Conservation (phyloP, 2,888 invertebrate genomes). For the Heterodera filipjevi region DNA sequence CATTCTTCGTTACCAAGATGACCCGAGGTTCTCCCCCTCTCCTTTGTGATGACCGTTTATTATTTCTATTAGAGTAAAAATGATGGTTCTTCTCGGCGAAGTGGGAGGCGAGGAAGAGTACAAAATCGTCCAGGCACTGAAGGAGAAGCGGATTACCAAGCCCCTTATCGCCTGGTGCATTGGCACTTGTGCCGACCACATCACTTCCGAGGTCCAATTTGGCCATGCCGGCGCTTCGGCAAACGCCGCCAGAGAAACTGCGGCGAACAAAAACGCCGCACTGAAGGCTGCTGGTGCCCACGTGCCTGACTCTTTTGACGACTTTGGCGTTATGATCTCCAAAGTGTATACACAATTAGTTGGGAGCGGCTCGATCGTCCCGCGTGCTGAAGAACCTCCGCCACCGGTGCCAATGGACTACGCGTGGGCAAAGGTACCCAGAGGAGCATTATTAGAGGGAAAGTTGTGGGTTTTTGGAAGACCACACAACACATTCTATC, state of each 20-base stretch:
- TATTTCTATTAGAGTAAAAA: constrained; percentile 72
- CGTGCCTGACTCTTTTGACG: constrained; percentile 91
- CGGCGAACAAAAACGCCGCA: constrained; percentile 85
- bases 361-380: constrained; percentile 78
- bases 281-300: constrained; percentile 81
- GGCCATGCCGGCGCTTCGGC: constrained; percentile 99
- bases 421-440: constrained; percentile 82
- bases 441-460: too few relatives aligned
- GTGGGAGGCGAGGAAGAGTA: constrained; percentile 99
- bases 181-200: constrained; percentile 74
- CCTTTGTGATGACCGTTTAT: not conserved
- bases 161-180: constrained; percentile 99
- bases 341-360: constrained; percentile 75
- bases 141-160: constrained; percentile 79
- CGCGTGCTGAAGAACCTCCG: constrained; percentile 88
- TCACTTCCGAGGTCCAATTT: constrained; percentile 80
- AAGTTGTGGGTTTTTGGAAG: too few relatives aligned
- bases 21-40: constrained; percentile 67
- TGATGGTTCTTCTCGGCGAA: constrained; percentile 91
- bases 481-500: too few relatives aligned
- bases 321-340: constrained; percentile 78
- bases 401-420: constrained; percentile 99
- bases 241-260: constrained; percentile 89
- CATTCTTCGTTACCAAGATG: constrained; percentile 78
- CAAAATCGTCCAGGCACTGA: constrained; percentile 86